Evolutionary conservation across 2,888 invertebrate genomes (phyloP), one percentile per base, ranked within the genome.

Genomic region (Pterobdella sp.): DNA sequence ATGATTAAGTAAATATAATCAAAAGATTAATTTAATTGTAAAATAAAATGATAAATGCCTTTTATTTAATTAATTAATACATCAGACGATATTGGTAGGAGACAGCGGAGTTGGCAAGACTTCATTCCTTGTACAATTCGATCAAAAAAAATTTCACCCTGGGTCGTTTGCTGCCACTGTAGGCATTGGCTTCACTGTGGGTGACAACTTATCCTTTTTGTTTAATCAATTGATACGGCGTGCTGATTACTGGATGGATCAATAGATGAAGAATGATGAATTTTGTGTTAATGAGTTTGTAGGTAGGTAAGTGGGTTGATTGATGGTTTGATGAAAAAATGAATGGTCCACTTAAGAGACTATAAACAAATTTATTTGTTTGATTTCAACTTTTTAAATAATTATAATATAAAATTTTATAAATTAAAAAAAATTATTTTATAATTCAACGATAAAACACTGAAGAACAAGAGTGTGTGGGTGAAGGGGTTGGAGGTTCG

Each of bases 51-150:
- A n/a, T n/a, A n/a, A n/a, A n/a, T n/a, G n/a, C n/a, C n/a, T n/a
- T n/a, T n/a, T n/a, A n/a, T n/a, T n/a, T n/a, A n/a, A 42, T 42
- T 42, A 14, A 42, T 22, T 42, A 4, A 7, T 34, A 7, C n/a
- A 10, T 22, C 60, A 93, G 92, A 93, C 93, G 75, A 94, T 94
- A 79, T 87, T 94, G n/a, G 87, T 94, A 42, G 94, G 94, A 0
- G 94, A 94, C 85, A 93, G 92, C 77, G 93, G 93, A 4, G 93
- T 94, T 26, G 94, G 94, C 4, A 94, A 94, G 85, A 94, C 94
- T 0, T 93, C 93, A 1, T 87, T 94, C 72, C 86, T 94, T 76
- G 93, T 94, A 37, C 92, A 93, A 86, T 94, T 93, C 83, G 93
- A 94, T 84, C 93, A 93, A 22, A 92, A 92, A 71, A 91, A 90